Evolutionary conservation across 2,888 invertebrate genomes (phyloP).

Genomic region (Andrena minutula): DNA sequence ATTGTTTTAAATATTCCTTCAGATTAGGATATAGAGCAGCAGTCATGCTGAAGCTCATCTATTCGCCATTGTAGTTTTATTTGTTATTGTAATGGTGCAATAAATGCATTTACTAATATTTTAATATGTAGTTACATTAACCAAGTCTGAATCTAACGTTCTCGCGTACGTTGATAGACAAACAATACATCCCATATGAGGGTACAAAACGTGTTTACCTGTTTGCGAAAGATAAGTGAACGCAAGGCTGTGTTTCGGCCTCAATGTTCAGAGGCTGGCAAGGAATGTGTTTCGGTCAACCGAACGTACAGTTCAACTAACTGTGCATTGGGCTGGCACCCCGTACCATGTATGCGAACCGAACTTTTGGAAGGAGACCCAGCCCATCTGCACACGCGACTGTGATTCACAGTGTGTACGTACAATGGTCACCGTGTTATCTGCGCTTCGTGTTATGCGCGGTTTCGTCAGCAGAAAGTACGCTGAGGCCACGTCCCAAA

Average conservation of each 20-base stretch:
- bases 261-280: not conserved
- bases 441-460: conserved; percentile 9
- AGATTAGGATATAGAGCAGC: no score
- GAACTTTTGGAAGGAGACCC: conserved; percentile 1
- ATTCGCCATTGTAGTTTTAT: no score
- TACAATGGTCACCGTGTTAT: not conserved
- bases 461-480: not conserved
- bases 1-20: no score
- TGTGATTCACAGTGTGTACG: not conserved
- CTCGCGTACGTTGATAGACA: no score
- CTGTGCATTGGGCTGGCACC: not conserved
- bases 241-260: not conserved
- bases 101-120: no score
- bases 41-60: no score
- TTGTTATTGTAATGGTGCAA: no score
- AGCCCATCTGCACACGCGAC: not conserved
- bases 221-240: not conserved
- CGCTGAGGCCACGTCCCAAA: not conserved
- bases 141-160: no score
- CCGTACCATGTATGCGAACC: not conserved
- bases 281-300: conserved; percentile 9
- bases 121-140: no score
- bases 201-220: no score
- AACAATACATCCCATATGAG: no score
- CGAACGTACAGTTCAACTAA: not conserved